These are phyloP conservation scores for Listronotus bonariensis DNA, from an alignment of 1,140 invertebrate genomes.

Conservation along the genomic window DNA sequence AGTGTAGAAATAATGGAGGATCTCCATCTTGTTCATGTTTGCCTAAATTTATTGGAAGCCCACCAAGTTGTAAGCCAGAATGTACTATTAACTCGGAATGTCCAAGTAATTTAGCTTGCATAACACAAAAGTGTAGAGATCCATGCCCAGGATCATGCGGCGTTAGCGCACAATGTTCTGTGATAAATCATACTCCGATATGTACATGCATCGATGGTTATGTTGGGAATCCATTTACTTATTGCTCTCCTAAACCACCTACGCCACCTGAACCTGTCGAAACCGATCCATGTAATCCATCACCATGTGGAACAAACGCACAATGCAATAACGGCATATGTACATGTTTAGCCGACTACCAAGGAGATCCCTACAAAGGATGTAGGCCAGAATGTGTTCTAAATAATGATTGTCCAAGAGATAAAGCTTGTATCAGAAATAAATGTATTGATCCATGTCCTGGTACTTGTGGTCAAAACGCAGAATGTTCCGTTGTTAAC, in stretches of 20 bases:
- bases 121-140: conserved; percentile 70
- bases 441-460: conserved; percentile 74
- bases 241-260: conserved; percentile 60
- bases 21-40: conserved; percentile 71
- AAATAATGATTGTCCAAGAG: conserved; percentile 72
- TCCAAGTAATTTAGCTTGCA: conserved; percentile 67
- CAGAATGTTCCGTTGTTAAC: conserved; percentile 73
- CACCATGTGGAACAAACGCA: conserved; percentile 77
- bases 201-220: conserved; percentile 63
- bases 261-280: conserved; percentile 57
- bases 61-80: conserved; percentile 74
- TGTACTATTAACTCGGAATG: conserved; percentile 74
- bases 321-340: conserved; percentile 73
- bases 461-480: conserved; percentile 72
- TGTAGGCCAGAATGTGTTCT: conserved; percentile 72
- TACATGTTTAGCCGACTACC: conserved; percentile 66
- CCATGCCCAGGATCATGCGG: conserved; percentile 74
- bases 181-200: conserved; percentile 61
- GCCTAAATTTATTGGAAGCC: conserved; percentile 68
- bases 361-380: conserved; percentile 67
- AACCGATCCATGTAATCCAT: conserved; percentile 70
- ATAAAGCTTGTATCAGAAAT: conserved; percentile 72
- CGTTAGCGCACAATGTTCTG: conserved; percentile 60
- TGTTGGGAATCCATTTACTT: conserved; percentile 66
- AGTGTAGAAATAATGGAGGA: conserved; percentile 64